phyloP scores from a whole-genome alignment of 2,113 vertebrate genomes.

The Isichthys henryi region DNA sequence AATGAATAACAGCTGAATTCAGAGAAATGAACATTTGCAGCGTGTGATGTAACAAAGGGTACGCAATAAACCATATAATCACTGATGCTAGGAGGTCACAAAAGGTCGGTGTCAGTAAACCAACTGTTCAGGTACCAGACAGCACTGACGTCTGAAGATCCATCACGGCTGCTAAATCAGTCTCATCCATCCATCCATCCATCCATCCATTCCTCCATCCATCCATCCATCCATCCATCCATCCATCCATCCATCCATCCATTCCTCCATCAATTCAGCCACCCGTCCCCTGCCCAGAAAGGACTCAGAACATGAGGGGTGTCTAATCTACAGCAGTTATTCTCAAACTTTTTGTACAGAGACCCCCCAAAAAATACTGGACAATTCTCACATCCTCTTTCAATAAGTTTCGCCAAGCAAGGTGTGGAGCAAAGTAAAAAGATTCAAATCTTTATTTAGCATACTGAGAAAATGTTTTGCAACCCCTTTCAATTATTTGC shows the following conservation, averaged over 20 bases:
- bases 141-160: not conserved
- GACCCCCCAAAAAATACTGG: not conserved
- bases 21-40: not conserved
- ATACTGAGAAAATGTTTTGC: not conserved
- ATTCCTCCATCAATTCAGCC: not conserved
- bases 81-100: not conserved
- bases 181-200: not conserved
- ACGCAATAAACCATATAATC: not conserved
- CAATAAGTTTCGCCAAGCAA: not conserved
- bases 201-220: not conserved
- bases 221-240: not conserved
- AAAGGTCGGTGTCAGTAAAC: not conserved
- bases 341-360: not conserved
- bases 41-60: not conserved
- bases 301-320: not conserved
- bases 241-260: not conserved
- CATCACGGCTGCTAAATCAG: not conserved
- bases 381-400: not conserved
- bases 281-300: not conserved
- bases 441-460: not conserved
- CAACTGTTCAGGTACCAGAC: not conserved
- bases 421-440: not conserved
- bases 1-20: not conserved
- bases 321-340: not conserved
- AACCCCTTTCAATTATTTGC: not conserved